Evolutionary conservation across 2,888 invertebrate species (phyloP), one percentile per base, ranked within the genome.

Genomic region (Encarsia formosa): DNA sequence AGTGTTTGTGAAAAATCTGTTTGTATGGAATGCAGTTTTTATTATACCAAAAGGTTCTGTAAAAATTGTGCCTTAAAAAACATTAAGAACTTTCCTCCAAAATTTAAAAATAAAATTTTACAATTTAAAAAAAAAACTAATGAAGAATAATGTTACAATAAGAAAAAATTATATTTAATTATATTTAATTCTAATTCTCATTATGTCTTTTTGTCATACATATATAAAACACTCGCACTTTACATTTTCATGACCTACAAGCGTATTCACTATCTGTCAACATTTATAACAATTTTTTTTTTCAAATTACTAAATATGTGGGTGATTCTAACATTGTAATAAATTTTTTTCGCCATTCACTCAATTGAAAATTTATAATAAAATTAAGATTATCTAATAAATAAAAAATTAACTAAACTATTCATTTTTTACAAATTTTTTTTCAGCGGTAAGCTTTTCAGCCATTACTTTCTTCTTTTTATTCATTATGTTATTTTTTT

Each of bases 11-110:
- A 77, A 3, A 81, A 79, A 64, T 62, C 79, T 55, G 84, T 91
- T 5, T 94, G 94, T 71, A 81, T 86, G 63, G 83, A 80, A 63
- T 94, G 93, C 68, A 91, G 92, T 73, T 71, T 91, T 55, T 93
- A 86, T 75, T 93, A 87, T 72, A 77, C 77, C 13, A 83, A 84
- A 67, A 79, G 84, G 49, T 88, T 82, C 72, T 94, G 93, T 72
- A 71, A 83, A 54, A 65, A 73, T 40, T 94, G 93, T 79, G 87
- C 84, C 32, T 72, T 75, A 60, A 71, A 74, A 45, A 76, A 78
- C 58, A 68, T 81, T 5, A 75, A 79, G 29, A 69, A 76, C 51
- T 87, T 92, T 76, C 92, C 92, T 20, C 56, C 68, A 46, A 83
- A 85, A 76, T 77, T 91, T 9, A 82, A 81, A 70, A 75, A 75